phyloP scores from a whole-genome alignment of 2,113 vertebrate species.

The Rafetus swinhoei region DNA sequence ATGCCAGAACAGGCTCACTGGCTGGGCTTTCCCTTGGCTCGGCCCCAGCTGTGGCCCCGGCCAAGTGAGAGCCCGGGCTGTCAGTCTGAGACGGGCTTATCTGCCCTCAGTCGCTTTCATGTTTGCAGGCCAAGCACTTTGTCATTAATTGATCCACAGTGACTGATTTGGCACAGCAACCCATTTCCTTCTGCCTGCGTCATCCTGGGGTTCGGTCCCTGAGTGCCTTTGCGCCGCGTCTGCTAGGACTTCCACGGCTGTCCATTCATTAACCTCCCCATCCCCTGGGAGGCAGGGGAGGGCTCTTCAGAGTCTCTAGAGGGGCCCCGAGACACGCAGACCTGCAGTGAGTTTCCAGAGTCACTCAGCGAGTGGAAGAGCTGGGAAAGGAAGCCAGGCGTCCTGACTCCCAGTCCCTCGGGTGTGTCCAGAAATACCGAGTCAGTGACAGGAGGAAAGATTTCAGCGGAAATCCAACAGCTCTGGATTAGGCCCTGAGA shows the following conservation, averaged over 20 bases:
- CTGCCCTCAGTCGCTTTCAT: conserved; percentile 7
- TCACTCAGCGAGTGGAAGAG: background rate
- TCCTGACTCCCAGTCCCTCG: fast-evolving
- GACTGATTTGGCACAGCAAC: conserved; percentile 17
- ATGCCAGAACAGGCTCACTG: background rate
- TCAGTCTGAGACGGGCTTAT: background rate
- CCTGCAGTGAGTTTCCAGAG: background rate
- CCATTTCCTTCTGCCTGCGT: background rate
- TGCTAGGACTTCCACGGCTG: background rate
- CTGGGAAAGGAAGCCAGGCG: background rate
- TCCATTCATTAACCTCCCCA: background rate
- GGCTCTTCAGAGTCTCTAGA: background rate
- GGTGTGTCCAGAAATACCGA: background rate
- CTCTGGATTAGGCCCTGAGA: background rate
- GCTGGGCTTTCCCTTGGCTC: conserved; percentile 42
- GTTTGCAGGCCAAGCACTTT: background rate
- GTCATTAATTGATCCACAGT: background rate
- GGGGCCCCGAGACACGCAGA: background rate
- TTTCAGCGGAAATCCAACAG: background rate
- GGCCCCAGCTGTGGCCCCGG: background rate
- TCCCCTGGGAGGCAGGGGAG: background rate
- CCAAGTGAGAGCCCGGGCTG: conserved; percentile 15
- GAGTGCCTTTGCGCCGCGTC: background rate
- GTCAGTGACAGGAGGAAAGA: background rate
- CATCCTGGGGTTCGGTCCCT: background rate